Evolutionary conservation across 2,888 invertebrate species (phyloP), one percentile per base, ranked within the genome.

Genomic region (Dryadula phaetusa): DNA sequence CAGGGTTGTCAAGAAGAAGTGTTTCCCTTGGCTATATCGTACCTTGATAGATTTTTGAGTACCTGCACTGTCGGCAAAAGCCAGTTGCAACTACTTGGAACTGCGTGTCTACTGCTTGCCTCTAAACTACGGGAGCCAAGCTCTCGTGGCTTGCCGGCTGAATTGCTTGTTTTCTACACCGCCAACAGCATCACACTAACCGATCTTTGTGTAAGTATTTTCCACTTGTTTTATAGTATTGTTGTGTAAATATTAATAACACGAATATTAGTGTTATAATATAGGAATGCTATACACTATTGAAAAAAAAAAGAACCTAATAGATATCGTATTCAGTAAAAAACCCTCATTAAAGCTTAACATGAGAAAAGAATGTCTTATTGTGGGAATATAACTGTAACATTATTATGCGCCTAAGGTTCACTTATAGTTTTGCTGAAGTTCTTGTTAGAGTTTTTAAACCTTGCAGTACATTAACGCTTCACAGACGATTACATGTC

Each of bases 1-100:
- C 97, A 97, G 84, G 95, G 95, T 79, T 97, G 98, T 84, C 98
- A 98, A 89, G 97, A 98, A 83, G 98, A 98, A 85, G 98, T 99
- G 74, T 98, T 98, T 85, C 96, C 97, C 53, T 93, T 99, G 82
- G 97, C 99, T 64, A 96, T 98, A 88, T 97, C 97, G 85, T 98
- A 97, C 91, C 93, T 99, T 94, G 99, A 99, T 93, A 95, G 99
- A 84, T 98, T 98, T 94, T 94, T 99, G 79, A 96, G 96, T 82
- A 94, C 95, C 70, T 96, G 96, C 84, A 94, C 95, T 70, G 96
- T 98, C 81, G 94, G 95, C 77, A 97, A 97, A 92, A 95, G 95
- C 77, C 97, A 98, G 84, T 94, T 99, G 72, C 99, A 99, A 92
- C 95, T 98, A 69, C 93, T 99, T 81, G 99, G 98, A 70, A 96